phyloP scores from a whole-genome alignment of 2,113 vertebrate genomes.

The Hippopotamus amphibius region DNA sequence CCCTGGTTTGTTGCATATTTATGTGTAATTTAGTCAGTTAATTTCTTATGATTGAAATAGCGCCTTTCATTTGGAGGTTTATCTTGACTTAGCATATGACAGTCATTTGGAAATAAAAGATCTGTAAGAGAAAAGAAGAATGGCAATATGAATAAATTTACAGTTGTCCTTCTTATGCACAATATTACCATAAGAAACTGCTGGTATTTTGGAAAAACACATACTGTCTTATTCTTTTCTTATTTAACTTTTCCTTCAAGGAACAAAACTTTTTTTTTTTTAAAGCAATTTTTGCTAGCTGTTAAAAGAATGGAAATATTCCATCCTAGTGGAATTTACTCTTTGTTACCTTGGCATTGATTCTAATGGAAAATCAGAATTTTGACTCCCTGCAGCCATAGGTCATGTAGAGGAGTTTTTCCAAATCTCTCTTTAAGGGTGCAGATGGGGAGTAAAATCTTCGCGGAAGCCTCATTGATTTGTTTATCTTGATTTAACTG shows the following conservation, averaged over 20 bases:
- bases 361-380: constrained; percentile 35
- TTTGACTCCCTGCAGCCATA: not conserved
- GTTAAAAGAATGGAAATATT: constrained; percentile 63
- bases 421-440: not conserved
- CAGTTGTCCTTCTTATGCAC: constrained; percentile 54
- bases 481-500: not conserved
- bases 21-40: constrained; percentile 71
- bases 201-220: constrained; percentile 59
- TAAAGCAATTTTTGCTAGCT: constrained; percentile 1
- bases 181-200: constrained; percentile 65
- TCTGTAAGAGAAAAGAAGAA: constrained; percentile 53
- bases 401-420: not conserved
- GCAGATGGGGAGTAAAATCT: not conserved
- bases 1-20: constrained; percentile 52
- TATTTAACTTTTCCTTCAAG: constrained; percentile 67
- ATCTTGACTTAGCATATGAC: constrained; percentile 66
- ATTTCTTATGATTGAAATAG: constrained; percentile 71
- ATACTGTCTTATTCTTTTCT: constrained; percentile 60
- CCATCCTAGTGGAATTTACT: constrained; percentile 38
- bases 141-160: constrained; percentile 39
- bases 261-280: constrained; percentile 6
- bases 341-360: constrained; percentile 43
- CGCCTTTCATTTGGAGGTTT: constrained; percentile 75
- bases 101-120: constrained; percentile 71
- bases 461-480: not conserved